Percentiles rank a stretch among this genome's conserved stretches.
Evolutionary conservation across 2,888 invertebrate genomes (phyloP).

Genomic region (Zygaena filipendulae): DNA sequence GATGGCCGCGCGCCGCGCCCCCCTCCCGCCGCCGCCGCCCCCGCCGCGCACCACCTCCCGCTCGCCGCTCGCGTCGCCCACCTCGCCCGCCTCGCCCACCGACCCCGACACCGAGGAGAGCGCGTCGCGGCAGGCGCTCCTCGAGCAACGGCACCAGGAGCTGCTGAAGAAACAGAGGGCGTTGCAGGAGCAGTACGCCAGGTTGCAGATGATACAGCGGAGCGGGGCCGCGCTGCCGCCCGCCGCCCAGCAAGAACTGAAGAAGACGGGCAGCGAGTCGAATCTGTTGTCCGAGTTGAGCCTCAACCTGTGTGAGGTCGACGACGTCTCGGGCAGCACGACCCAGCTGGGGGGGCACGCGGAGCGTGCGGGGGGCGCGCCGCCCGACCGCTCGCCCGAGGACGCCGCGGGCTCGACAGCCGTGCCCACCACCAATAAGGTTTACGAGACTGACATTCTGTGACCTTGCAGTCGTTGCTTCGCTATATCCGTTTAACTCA

Average conservation of each 20-base stretch:
- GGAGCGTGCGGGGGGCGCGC: conserved; percentile 1
- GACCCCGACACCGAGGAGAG: conserved; percentile 28
- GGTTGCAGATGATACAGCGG: conserved; percentile 88
- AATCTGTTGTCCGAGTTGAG: conserved; percentile 88
- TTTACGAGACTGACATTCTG: conserved; percentile 95
- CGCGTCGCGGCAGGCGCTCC: conserved; percentile 72
- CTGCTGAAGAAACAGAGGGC: conserved; percentile 87
- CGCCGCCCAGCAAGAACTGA: conserved; percentile 74
- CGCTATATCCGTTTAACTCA: conserved; percentile 28
- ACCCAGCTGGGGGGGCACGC: conserved; percentile 39
- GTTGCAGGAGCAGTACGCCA: conserved; percentile 90
- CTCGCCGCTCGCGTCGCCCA: conserved; percentile 87
- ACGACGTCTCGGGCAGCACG: conserved; percentile 49
- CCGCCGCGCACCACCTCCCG: conserved; percentile 92
- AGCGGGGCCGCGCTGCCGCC: conserved; percentile 75
- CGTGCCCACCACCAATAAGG: conserved; percentile 77
- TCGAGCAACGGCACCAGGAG: conserved; percentile 91
- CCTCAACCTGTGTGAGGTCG: conserved; percentile 71
- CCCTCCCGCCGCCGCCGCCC: conserved; percentile 83
- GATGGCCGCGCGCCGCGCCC: conserved; percentile 74
- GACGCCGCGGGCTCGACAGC: conserved; percentile 26
- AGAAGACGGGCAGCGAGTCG: conserved; percentile 90
- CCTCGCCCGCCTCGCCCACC: conserved; percentile 71
- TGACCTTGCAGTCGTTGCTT: conserved; percentile 63
- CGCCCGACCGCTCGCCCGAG: conserved; percentile 2